Evolutionary conservation across 2,113 vertebrate genomes (phyloP).

Genomic region (Protobothrops flavoviridis): DNA sequence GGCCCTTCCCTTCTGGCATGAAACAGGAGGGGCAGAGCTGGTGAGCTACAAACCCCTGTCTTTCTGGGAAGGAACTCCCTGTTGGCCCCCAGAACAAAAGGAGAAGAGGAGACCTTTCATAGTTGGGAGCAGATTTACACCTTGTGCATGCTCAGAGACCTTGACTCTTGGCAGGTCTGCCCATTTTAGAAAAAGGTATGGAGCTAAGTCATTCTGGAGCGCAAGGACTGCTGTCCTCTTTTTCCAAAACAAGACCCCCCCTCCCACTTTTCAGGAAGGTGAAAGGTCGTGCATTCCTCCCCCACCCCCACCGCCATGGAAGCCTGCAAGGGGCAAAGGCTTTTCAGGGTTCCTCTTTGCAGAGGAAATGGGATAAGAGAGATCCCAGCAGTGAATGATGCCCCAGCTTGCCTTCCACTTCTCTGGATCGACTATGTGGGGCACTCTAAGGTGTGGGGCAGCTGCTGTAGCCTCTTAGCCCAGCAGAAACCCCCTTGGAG

Average conservation of each 20-base stretch:
- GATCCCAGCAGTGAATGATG: accelerated
- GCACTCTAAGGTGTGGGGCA: neutral
- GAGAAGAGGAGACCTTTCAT: no score
- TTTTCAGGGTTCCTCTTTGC: neutral
- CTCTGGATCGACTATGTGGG: neutral
- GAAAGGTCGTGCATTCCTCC: neutral
- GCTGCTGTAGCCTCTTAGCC: no score
- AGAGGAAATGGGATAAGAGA: no score
- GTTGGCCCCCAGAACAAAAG: neutral
- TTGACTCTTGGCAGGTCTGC: neutral
- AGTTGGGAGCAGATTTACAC: neutral
- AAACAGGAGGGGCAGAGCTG: neutral
- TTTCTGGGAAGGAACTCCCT: neutral
- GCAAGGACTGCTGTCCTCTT: neutral
- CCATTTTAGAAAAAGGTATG: neutral
- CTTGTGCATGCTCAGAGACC: neutral
- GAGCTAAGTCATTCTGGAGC: neutral
- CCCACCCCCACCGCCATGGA: neutral
- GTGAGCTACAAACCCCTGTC: neutral
- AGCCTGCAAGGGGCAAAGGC: neutral
- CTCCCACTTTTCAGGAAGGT: neutral
- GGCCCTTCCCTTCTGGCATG: neutral
- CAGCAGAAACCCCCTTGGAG: neutral
- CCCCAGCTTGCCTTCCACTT: neutral
- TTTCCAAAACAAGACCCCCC: neutral